phyloP scores from a whole-genome alignment of 2,888 invertebrate genomes.

The Dinocampus coccinellae region DNA sequence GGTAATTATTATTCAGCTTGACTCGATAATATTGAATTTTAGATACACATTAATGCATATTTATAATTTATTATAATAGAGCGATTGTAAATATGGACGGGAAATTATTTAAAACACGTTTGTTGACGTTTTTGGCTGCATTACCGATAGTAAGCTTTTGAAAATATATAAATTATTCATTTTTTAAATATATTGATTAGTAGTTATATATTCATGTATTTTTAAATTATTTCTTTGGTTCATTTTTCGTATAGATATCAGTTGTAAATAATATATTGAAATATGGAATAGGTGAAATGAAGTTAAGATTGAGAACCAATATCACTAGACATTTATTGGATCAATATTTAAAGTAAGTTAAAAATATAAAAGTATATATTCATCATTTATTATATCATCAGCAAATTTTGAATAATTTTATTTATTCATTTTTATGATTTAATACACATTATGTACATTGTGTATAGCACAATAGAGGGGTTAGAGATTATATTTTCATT shows the following conservation, averaged over 20 bases:
- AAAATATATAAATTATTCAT: background rate
- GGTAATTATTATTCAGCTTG: slow-evolving; percentile 69
- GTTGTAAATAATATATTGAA: slow-evolving; percentile 94
- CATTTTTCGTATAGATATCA: slow-evolving; percentile 80
- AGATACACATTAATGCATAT: slow-evolving; percentile 45
- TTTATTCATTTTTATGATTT: background rate
- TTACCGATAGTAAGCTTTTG: slow-evolving; percentile 84
- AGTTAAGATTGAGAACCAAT: slow-evolving; percentile 90
- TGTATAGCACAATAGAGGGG: background rate
- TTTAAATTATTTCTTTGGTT: slow-evolving; percentile 38
- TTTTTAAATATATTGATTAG: too few species aligned
- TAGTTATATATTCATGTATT: background rate
- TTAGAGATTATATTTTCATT: background rate
- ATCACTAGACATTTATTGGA: slow-evolving; percentile 89
- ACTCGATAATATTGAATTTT: background rate
- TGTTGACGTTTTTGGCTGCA: slow-evolving; percentile 84
- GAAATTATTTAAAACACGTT: slow-evolving; percentile 79
- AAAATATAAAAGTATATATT: background rate
- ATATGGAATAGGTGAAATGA: slow-evolving; percentile 94
- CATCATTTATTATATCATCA: background rate
- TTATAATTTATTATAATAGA: slow-evolving; percentile 72
- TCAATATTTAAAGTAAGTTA: slow-evolving; percentile 90
- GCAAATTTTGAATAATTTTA: background rate
- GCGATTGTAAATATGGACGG: slow-evolving; percentile 92
- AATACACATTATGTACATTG: background rate